Evolutionary conservation across 2,113 vertebrate genomes (phyloP).

Genomic region (Strix uralensis): DNA sequence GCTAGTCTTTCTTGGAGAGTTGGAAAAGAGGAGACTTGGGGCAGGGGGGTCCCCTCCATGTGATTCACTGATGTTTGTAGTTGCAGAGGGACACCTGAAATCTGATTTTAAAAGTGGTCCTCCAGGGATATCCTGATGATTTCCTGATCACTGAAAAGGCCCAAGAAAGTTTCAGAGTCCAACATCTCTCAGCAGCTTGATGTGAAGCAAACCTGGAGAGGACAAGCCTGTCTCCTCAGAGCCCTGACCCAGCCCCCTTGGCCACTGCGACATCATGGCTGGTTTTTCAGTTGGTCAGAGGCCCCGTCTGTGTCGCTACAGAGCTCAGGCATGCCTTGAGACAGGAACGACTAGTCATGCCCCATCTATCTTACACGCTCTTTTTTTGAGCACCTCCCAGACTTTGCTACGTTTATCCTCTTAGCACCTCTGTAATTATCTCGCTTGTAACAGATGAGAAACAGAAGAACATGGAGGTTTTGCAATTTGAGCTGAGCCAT

Average conservation of each 20-base stretch:
- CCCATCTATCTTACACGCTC: not conserved
- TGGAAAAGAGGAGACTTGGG: not conserved
- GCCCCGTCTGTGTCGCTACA: not conserved
- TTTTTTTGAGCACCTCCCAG: slow-evolving; percentile 8
- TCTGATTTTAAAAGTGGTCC: not conserved
- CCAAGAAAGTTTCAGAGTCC: not conserved
- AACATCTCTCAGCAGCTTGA: not conserved
- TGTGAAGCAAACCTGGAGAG: not conserved
- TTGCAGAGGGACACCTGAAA: not conserved
- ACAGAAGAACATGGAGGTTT: slow-evolving; percentile 19
- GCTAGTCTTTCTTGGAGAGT: not conserved
- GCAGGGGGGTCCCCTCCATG: not conserved
- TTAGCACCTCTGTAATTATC: slow-evolving; percentile 54
- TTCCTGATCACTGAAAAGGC: not conserved
- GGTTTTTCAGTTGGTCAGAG: not conserved
- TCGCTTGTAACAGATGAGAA: slow-evolving; percentile 19
- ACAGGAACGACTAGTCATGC: not conserved
- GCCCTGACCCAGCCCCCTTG: not conserved
- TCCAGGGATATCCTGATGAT: not conserved
- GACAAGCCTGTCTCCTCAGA: not conserved
- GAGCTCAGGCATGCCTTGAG: not conserved
- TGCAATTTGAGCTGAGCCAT: not conserved
- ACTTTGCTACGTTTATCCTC: not conserved
- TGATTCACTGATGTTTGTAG: not conserved
- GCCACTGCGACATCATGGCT: fast-evolving